phyloP scores from a whole-genome alignment of 2,797 vertebrate species.

The Ataeniobius toweri region DNA sequence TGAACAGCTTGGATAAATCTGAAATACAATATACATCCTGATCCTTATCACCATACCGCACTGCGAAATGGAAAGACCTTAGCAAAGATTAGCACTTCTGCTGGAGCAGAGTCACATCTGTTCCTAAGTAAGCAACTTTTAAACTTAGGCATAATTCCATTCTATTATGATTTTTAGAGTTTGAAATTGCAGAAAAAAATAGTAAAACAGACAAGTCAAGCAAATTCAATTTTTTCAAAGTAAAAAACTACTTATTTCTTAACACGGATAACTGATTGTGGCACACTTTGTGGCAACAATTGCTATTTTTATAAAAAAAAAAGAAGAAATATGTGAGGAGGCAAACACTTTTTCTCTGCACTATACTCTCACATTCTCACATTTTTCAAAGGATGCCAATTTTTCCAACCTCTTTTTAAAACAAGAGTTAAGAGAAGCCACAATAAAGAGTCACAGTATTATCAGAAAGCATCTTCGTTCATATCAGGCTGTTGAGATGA shows the following conservation, averaged over 20 bases:
- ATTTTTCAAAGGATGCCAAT: not conserved
- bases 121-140: not conserved
- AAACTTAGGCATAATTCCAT: not conserved
- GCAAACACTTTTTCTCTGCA: not conserved
- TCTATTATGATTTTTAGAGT: not conserved
- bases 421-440: not conserved
- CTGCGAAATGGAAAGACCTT: conserved; percentile 4
- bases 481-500: not conserved
- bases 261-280: not conserved
- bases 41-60: conserved; percentile 1
- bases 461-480: not conserved
- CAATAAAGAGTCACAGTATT: not conserved
- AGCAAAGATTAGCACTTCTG: conserved; percentile 6
- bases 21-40: conserved; percentile 4
- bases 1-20: not conserved
- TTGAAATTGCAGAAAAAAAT: not conserved
- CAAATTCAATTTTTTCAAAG: not conserved
- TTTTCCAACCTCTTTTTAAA: not conserved
- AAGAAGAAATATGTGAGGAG: not conserved
- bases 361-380: not conserved
- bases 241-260: not conserved
- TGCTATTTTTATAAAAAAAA: not conserved
- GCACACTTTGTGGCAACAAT: no score
- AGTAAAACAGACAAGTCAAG: not conserved
- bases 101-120: not conserved